These are phyloP conservation scores for Psilanteris sp. DNA, from an alignment of 1,140 invertebrate species.

Conservation along the genomic window DNA sequence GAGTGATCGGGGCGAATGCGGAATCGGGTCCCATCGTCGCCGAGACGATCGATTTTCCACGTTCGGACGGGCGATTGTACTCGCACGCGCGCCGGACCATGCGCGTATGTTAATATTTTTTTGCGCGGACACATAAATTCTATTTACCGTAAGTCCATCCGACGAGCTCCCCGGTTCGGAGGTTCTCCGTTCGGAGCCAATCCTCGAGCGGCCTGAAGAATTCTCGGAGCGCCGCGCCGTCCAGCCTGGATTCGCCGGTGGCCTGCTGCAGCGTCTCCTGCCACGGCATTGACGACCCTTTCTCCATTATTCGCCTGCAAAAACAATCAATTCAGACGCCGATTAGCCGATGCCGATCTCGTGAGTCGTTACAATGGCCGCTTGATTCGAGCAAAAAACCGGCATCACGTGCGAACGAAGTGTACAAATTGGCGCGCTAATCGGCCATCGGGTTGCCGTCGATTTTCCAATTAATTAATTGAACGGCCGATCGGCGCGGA, in stretches of 20 bases:
- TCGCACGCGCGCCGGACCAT: no score
- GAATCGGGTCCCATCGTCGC: no score
- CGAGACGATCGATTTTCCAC: no score
- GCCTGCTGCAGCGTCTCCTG: slow-evolving; percentile 88
- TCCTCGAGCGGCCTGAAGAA: slow-evolving; percentile 95
- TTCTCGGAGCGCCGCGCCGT: slow-evolving; percentile 91
- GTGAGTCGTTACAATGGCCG: slow-evolving; percentile 4
- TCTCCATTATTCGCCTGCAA: slow-evolving; percentile 88
- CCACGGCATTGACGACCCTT: slow-evolving; percentile 93
- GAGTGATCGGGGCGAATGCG: no score
- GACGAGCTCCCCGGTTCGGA: slow-evolving; percentile 87
- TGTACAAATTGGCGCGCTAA: slow-evolving; percentile 39
- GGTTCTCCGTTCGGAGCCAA: slow-evolving; percentile 91
- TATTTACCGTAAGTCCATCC: slow-evolving; percentile 88
- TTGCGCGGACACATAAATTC: no score
- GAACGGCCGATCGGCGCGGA: slow-evolving; percentile 22
- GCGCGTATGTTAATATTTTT: no score
- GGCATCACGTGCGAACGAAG: slow-evolving; percentile 7
- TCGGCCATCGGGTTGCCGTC: slow-evolving; percentile 8
- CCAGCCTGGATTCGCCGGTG: slow-evolving; percentile 88
- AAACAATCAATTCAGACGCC: slow-evolving; percentile 55
- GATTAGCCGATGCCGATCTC: slow-evolving; percentile 9
- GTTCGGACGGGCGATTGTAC: no score
- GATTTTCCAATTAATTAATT: slow-evolving; percentile 50
- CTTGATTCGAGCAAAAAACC: slow-evolving; percentile 22